Evolutionary conservation across 2,888 invertebrate genomes (phyloP), one percentile per base, ranked within the genome.

Genomic region (Adelognathus sp.): DNA sequence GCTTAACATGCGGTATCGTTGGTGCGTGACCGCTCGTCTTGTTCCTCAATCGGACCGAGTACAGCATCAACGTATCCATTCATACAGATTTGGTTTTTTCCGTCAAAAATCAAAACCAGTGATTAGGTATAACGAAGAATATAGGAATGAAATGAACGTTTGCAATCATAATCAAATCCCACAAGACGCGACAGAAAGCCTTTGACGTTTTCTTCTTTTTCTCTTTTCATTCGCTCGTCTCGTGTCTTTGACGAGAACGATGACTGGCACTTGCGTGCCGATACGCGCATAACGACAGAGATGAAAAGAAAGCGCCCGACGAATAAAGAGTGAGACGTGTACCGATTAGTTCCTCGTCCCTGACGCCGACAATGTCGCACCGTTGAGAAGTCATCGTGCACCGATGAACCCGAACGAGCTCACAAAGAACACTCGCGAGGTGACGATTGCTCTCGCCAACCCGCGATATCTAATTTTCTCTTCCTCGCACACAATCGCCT

Each of bases 1-100:
- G 39, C 21, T 60, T 39, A 60, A n/a, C 9, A 41, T 14, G 44
- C 44, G 29, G 27, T 29, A 29, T 39, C 70, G 74, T 31, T 72
- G 77, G 79, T 83, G 82, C 84, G 80, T 84, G 84, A 84, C 83
- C 81, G 61, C 21, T 31, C 16, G 60, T 39, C 63, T 41, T 39
- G 50, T 67, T 70, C 67, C 64, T 56, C 46, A 63, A 66, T 50
- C 60, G 54, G 63, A 79, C 52, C 58, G 67, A 67, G 39, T 73
- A 76, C 46, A 56, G 74, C 60, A 56, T 81, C 78, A 2, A 29
- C 39, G n/a, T 24, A 46, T 21, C 21, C 21, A 21, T 3, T 24
- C 21, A 24, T 21, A 11, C 21, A 24, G 21, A 18, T 18, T 46
- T 46, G 21, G 7, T 2, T 9, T 7, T 5, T 46, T 21, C 21